phyloP scores from a whole-genome alignment of 2,113 vertebrate genomes.

The Gobius niger region DNA sequence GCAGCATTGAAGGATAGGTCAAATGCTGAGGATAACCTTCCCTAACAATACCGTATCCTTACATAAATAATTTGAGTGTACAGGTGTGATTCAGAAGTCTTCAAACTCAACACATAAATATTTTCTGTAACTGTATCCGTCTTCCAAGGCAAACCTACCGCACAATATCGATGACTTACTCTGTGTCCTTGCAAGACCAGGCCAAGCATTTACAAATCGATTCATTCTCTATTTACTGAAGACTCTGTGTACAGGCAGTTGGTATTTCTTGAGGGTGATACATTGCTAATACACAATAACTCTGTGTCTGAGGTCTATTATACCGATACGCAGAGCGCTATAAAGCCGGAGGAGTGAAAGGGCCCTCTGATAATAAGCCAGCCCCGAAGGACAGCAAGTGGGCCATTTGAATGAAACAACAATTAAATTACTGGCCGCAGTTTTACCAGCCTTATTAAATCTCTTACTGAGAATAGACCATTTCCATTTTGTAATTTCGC shows the following conservation, averaged over 20 bases:
- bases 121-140: too few species aligned
- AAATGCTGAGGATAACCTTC: too few species aligned
- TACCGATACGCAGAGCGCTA: conserved; percentile 33
- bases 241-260: conserved; percentile 10
- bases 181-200: conserved; percentile 39
- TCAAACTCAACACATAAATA: too few species aligned
- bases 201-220: conserved; percentile 48
- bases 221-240: conserved; percentile 42
- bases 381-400: conserved; percentile 52
- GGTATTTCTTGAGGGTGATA: conserved; percentile 40
- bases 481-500: conserved; percentile 56
- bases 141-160: too few species aligned
- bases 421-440: conserved; percentile 64
- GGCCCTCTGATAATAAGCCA: conserved; percentile 57
- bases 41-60: too few species aligned
- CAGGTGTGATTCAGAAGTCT: too few species aligned
- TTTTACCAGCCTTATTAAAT: conserved; percentile 58
- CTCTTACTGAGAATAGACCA: conserved; percentile 43
- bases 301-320: conserved; percentile 54
- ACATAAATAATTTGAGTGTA: too few species aligned
- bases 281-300: conserved; percentile 55
- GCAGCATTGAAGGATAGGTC: too few species aligned
- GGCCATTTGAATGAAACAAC: conserved; percentile 71
- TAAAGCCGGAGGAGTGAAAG: conserved; percentile 45
- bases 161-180: conserved; percentile 12